Evolutionary conservation across 2,888 invertebrate species (phyloP), one percentile per base, ranked within the genome.

Genomic region (Homarus gammarus): DNA sequence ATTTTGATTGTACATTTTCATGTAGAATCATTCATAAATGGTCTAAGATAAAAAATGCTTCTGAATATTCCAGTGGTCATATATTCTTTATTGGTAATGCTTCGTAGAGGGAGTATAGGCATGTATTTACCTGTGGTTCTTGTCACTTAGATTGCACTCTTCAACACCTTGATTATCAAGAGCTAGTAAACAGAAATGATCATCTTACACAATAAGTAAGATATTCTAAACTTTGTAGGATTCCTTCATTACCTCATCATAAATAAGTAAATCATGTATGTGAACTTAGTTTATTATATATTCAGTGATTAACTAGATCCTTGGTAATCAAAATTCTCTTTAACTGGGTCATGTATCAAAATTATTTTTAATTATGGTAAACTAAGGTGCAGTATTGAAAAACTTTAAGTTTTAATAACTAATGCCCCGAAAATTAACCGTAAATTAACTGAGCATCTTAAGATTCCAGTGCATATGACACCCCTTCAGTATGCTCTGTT

Each of bases 1-100:
- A 81, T 81, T 56, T 64, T 40, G 27, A 81, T 61, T 81, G 56
- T 81, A 61, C 40, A 40, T 64, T 56, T 81, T 56, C 61, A 64
- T 64, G 64, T 64, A 64, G 64, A 64, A 64, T 64, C 64, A 64
- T 64, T 64, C 64, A 56, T 56, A 56, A 64, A 64, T 64, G 64
- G 64, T 64, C 27, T 64, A 64, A 64, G 27, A 27, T 64, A 64
- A 64, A 56, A 64, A 27, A 27, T 81, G 38, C 27, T 61, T 61
- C 22, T 81, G 61, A 64, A 33, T 81, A 61, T 81, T 61, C 38
- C 38, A 40, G n/a, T 64, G 8, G 64, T 38, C n/a, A 8, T 40
- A 38, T 33, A 18, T 27, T 64, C 27, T 64, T n/a, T 15, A 36
- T 33, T 22, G 33, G 49, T 44, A 75, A 75, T 64, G 64, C 64